Evolutionary conservation across 1,140 invertebrate genomes (phyloP), one percentile per base, ranked within the genome.

Genomic region (Drosophila prosaltans): DNA sequence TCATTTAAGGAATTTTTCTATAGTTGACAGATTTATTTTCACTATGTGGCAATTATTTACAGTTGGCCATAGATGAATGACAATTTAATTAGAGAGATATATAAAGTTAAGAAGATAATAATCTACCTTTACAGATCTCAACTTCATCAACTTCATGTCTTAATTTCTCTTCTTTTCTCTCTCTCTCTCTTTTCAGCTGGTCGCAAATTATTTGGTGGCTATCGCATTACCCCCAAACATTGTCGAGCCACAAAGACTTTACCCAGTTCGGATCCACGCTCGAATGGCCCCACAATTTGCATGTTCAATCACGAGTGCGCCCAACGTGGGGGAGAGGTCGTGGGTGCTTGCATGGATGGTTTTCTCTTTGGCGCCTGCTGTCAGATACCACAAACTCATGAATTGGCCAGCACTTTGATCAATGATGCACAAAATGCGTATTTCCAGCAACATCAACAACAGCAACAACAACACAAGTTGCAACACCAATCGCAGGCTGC

Each of bases 271-370:
- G 93, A 95, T 85, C 92, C 93, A 59, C 93, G 93, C 64, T 93
- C 62, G 80, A 88, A 84, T 94, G 96, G 95, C 0, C 95, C 95
- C n/a, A 94, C 94, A n/a, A 95, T 97, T 80, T 98, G 97, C 92
- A 98, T 98, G 97, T 98, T 98, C 93, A 98, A 98, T 92, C 97
- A 97, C 84, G 97, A 98, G 91, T 98, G 97, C 91, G 94, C 94
- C 7, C 95, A 96, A 65, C 93, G 96, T 69, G 95, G 95, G 8
- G 97, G 97, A 2, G 94, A 96, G 84, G 96, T 98, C 0, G 96
- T 98, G 0, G 97, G 97, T 0, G 95, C 97, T 4, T 98, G 97
- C 80, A 97, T 98, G 95, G 97, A 98, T 90, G 97, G 92, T 41
- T 92, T 98, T 86, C 94, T 98, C 3, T 98, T 98, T 83, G 97